These are phyloP conservation scores for Sminthopsis crassicaudata DNA, from an alignment of 2,113 vertebrate species.

Conservation along the genomic window DNA sequence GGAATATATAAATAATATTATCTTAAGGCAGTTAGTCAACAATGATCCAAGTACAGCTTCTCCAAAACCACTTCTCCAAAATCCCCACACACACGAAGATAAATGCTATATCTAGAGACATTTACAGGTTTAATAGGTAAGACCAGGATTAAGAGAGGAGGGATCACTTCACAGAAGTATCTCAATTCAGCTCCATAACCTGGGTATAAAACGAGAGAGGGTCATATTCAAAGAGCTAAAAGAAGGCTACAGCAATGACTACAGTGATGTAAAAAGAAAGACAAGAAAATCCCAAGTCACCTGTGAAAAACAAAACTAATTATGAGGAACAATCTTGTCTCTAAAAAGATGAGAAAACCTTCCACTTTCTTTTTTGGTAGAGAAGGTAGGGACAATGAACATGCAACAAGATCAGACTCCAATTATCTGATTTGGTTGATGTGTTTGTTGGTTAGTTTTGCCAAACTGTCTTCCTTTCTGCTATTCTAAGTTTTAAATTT, in stretches of 20 bases:
- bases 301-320: neutral
- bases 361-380: neutral
- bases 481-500: too few relatives aligned
- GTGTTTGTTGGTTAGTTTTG: neutral
- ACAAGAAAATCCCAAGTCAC: neutral
- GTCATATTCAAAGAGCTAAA: slow-evolving; percentile 1
- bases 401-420: neutral
- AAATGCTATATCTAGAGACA: slow-evolving; percentile 53
- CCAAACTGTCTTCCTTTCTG: neutral
- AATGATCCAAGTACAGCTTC: neutral
- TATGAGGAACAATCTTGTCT: neutral
- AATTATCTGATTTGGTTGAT: neutral
- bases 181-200: slow-evolving; percentile 92
- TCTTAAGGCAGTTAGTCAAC: neutral
- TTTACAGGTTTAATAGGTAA: slow-evolving; percentile 89
- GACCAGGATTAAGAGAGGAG: slow-evolving; percentile 87
- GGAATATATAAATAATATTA: neutral
- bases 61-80: neutral
- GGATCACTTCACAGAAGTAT: slow-evolving; percentile 87
- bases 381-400: neutral
- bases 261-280: neutral
- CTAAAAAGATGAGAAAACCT: neutral
- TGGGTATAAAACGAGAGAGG: slow-evolving; percentile 67
- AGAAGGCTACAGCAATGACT: neutral
- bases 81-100: neutral